Conservation (phyloP, 1,140 invertebrate genomes). For the Homarus americanus region DNA sequence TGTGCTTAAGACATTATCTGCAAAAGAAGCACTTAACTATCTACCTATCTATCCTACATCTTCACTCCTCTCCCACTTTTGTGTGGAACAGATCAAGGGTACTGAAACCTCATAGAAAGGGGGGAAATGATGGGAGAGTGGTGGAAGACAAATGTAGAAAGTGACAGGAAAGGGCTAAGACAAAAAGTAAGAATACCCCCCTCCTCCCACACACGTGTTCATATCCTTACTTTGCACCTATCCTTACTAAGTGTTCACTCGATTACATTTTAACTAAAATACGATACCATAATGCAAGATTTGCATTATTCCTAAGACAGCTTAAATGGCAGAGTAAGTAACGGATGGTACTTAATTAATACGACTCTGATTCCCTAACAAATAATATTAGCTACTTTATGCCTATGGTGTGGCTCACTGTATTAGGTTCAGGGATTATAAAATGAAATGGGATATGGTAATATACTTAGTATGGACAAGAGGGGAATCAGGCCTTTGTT, state of each 20-base stretch:
- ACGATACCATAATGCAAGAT: neutral
- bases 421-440: neutral
- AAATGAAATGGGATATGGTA: too few relatives aligned
- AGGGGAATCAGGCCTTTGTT: neutral
- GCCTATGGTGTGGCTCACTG: neutral
- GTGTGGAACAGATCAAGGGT: too few relatives aligned
- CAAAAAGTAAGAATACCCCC: too few relatives aligned
- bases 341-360: slow-evolving; percentile 10
- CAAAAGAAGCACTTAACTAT: slow-evolving; percentile 5
- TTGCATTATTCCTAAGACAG: slow-evolving; percentile 6
- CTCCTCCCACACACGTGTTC: too few relatives aligned
- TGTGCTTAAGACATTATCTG: slow-evolving; percentile 20
- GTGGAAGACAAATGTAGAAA: too few relatives aligned
- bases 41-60: too few relatives aligned
- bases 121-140: too few relatives aligned
- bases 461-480: neutral
- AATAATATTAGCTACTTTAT: neutral
- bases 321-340: slow-evolving; percentile 26
- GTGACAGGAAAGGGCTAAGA: too few relatives aligned
- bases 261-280: neutral
- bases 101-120: too few relatives aligned
- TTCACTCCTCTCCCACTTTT: too few relatives aligned
- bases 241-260: neutral
- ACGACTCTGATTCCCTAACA: neutral
- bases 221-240: too few relatives aligned